Base-by-base conservation (phyloP, 2,888 invertebrate species). In the Falcaria lacertinaria region DNA sequence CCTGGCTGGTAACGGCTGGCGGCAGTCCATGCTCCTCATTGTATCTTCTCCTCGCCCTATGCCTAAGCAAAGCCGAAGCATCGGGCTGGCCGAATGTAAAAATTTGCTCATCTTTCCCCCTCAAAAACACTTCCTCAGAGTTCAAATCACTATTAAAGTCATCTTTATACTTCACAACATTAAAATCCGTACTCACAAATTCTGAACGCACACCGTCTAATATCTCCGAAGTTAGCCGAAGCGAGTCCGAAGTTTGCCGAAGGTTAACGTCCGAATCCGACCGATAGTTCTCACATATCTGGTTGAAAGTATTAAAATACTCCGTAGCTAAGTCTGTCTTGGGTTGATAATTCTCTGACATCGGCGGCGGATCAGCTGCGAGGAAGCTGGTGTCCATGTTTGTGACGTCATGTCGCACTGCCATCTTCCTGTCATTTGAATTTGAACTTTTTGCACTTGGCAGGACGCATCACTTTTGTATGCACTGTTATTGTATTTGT, bases 81-180 rank as follows among this genome's bases (percentile, higher is more conserved):
- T 89, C 89, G 1, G 93, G 93, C 63, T 93, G 93, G 50, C 93
- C 94, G 34, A 89, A 89, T 57, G 81, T 81, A 47, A 88, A 89
- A 51, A 86, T 73, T 60, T 81, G 82, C 19, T 88, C 83, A 14
- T 87, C 86, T 39, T 79, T 80, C 7, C 67, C 75, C 50, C 57
- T 62, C 33, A 78, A 39, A 39, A 82, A 80, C 73, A 77, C 77
- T 47, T 75, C 87, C 80, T 93, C 77, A 47, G 56, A 47, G 33
- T 15, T 63, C 50, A 58, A 65, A 16, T 64, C 65, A 42, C 69
- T 72, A 45, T 57, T 72, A 44, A 60, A 73, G 49, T 73, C 69
- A 35, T 45, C 45, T 16, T 43, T 43, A 34, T 46, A 37, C 14
- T 22, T 37, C 14, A 38, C 41, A 47, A 54, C 47, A 13, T 46